Percentiles rank a stretch among this genome's conserved stretches.
Conservation (phyloP, 2,888 invertebrate species). For the Ommatoiulus sabulosus region DNA sequence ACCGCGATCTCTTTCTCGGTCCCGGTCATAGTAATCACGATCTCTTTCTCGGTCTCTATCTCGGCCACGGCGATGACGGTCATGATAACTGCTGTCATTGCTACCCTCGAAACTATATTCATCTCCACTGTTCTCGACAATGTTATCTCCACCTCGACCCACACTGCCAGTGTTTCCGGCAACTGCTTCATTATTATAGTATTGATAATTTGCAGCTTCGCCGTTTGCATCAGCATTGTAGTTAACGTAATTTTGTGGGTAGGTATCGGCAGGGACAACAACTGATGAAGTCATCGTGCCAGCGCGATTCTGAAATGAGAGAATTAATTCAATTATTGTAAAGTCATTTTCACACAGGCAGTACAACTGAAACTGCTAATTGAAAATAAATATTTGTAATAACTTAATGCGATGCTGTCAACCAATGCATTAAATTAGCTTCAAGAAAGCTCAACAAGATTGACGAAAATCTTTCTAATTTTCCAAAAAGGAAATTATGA, state of each 20-base stretch:
- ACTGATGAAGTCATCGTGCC: background rate
- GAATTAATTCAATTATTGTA: background rate
- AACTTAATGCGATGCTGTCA: too few relatives aligned
- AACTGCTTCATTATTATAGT: background rate
- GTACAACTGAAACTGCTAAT: too few relatives aligned
- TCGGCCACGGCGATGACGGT: constrained; percentile 27
- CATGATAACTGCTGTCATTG: constrained; percentile 52
- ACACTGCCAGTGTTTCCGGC: background rate
- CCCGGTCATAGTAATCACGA: constrained; percentile 50
- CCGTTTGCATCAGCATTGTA: background rate
- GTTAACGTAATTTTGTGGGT: constrained; percentile 34
- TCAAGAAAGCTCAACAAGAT: too few relatives aligned
- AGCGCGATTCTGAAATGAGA: background rate
- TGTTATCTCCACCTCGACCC: constrained; percentile 12
- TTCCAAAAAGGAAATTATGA: too few relatives aligned
- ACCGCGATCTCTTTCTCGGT: constrained; percentile 57
- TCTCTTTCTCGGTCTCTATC: constrained; percentile 60
- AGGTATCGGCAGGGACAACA: background rate
- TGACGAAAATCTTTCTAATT: too few relatives aligned
- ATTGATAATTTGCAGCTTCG: background rate
- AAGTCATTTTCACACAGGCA: too few relatives aligned
- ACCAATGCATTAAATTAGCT: too few relatives aligned
- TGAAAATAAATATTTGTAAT: too few relatives aligned
- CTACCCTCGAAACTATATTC: constrained; percentile 54
- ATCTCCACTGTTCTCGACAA: constrained; percentile 29